These are phyloP conservation scores for Drymodes brunneopygia DNA, from an alignment of 2,113 vertebrate species.

Conservation along the genomic window DNA sequence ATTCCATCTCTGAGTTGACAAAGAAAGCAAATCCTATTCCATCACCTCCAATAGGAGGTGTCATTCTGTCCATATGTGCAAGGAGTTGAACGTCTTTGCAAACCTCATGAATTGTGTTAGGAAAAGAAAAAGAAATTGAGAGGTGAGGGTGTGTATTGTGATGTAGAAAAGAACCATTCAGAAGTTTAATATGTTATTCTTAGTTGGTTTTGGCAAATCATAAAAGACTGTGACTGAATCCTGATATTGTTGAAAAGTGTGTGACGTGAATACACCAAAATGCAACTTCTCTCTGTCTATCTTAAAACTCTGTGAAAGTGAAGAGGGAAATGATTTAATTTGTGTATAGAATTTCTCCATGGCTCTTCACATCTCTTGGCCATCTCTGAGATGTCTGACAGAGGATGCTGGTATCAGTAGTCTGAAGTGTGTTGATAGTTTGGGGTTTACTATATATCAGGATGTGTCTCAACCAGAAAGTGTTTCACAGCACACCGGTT, in stretches of 20 bases:
- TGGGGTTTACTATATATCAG: background rate
- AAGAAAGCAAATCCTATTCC: background rate
- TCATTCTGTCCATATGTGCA: background rate
- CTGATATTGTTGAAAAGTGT: background rate
- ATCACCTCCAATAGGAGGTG: background rate
- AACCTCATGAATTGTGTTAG: background rate
- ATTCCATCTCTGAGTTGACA: background rate
- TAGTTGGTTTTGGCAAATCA: accelerated
- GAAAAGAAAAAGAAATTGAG: background rate
- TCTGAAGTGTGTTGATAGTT: background rate
- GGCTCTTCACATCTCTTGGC: background rate
- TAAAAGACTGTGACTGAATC: background rate
- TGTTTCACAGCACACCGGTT: background rate
- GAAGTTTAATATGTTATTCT: background rate
- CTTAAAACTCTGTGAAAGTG: background rate
- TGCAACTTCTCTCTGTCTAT: background rate
- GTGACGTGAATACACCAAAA: background rate
- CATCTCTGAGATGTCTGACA: background rate
- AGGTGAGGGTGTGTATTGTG: background rate
- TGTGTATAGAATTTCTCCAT: background rate
- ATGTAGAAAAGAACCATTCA: background rate
- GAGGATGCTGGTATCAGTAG: background rate
- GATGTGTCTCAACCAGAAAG: background rate
- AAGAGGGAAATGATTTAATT: background rate
- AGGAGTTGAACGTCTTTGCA: background rate